Evolutionary conservation across 2,888 invertebrate species (phyloP), one percentile per base, ranked within the genome.

Genomic region (Teinopalpus imperialis): DNA sequence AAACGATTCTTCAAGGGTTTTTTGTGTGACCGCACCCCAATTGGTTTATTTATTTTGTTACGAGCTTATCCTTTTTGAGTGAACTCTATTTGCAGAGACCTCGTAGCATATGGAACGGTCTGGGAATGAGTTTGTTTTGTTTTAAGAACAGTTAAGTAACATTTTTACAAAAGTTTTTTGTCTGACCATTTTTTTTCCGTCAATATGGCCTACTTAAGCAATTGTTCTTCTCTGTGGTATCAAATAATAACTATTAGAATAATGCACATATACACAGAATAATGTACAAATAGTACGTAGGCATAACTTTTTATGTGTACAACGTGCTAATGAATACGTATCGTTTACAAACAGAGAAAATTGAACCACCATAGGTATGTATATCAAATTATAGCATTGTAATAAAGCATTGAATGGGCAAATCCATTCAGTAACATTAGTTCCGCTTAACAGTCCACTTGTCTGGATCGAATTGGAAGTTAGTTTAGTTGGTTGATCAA

Each of bases 1-100:
- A 70, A 70, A 66, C 69, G 71, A 69, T 63, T 69, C 66, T 61
- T 59, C 57, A 50, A 16, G n/a, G n/a, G 53, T 40, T 53, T 74
- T 81, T 85, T 86, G 87, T 87, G 76, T 79, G 71, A 51, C 60
- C 63, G 61, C 56, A 46, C 73, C 76, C 73, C 80, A 71, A 82
- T 86, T 81, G 81, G 83, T 85, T 82, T 87, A 83, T 87, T 87
- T 88, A 77, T 82, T 82, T 82, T 81, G 79, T 83, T 82, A 71
- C 74, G 62, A 78, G 68, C 71, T 66, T 79, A 72, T 78, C 74
- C 73, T 76, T 77, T 74, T 74, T 67, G 70, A 72, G 70, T 69
- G 61, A 64, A 72, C 75, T 79, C 76, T 82, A 77, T 85, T 80
- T 80, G 81, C 70, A 66, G 71, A 71, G 72, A 69, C 54, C 66